Evolutionary conservation across 1,140 invertebrate genomes (phyloP), one percentile per base, ranked within the genome.

Genomic region (Trissolcus basalis): DNA sequence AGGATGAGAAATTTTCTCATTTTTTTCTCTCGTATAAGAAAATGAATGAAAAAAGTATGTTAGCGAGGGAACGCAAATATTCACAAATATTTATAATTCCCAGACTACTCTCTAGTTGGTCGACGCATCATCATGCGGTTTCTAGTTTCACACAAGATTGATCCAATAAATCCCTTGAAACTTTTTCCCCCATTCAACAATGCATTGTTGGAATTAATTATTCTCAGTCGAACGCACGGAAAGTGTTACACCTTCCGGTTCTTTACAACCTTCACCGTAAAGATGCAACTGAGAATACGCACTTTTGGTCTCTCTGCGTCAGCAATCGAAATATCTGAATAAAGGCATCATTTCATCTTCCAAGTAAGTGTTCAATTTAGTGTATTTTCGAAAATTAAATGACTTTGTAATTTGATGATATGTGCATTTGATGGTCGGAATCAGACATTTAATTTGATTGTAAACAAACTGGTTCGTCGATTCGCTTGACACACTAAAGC

Each of bases 81-180:
- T 14, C 13, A 41, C 43, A 39, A 54, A 72, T 67, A n/a, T 39
- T 61, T 60, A 61, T 61, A 10, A 45, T 74, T 74, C 58, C 33
- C 50, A 67, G 63, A 56, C 44, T 11, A 13, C 59, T 67, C 71
- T 74, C 56, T 68, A 63, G 44, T 70, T 56, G 36, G 5, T 47
- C 14, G 8, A 15, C 32, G 55, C 16, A 49, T 74, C 61, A 45
- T 53, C 35, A 44, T 12, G 10, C 27, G 7, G 14, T 68, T 68
- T 74, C 64, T 74, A 58, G 49, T 63, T 74, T 74, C 63, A 68
- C 71, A 74, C 71, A 58, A 74, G 71, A 74, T 74, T 74, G 53
- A 74, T 56, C 71, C 71, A 74, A 68, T 74, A 74, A 68, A 74
- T 74, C 58, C 71, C 9, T 55, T 9, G 64, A 47, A 74, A 68